Evolutionary conservation across 2,888 invertebrate species (phyloP).

Genomic region (Microplitis deprimator): DNA sequence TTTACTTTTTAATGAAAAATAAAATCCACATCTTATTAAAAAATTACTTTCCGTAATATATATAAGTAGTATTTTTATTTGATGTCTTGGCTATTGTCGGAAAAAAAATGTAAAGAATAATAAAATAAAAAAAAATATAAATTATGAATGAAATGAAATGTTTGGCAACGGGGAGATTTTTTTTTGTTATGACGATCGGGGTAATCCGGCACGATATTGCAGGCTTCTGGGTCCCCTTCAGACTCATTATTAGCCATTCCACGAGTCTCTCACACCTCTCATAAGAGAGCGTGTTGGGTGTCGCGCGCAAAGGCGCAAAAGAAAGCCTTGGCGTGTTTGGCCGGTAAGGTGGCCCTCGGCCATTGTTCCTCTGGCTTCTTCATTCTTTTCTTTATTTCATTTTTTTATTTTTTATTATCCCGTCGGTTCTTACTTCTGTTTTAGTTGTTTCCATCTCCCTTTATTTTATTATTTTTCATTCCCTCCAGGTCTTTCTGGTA

Average conservation of each 20-base stretch:
- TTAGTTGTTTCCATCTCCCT: slow-evolving; percentile 33
- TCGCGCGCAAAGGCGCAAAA: slow-evolving; percentile 39
- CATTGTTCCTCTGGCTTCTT: slow-evolving; percentile 66
- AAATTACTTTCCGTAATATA: no score
- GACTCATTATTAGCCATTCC: slow-evolving; percentile 52
- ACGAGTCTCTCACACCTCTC: slow-evolving; percentile 44
- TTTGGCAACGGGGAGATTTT: neutral
- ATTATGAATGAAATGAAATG: slow-evolving; percentile 5
- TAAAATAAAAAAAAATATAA: slow-evolving; percentile 2
- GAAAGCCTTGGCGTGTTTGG: slow-evolving; percentile 52
- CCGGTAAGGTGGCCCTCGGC: slow-evolving; percentile 58
- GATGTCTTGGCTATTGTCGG: no score
- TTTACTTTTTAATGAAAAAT: no score
- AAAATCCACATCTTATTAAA: no score
- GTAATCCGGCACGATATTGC: slow-evolving; percentile 51
- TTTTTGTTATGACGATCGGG: slow-evolving; percentile 31
- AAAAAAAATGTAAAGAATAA: no score
- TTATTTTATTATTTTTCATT: slow-evolving; percentile 4
- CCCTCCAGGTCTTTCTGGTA: neutral
- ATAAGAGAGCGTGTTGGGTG: slow-evolving; percentile 47
- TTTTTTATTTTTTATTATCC: slow-evolving; percentile 8
- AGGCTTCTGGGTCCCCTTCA: slow-evolving; percentile 37
- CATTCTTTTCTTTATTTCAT: slow-evolving; percentile 35
- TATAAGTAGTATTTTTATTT: no score
- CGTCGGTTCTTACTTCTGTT: slow-evolving; percentile 33